These are phyloP conservation scores for Podocnemis expansa DNA, from an alignment of 2,113 vertebrate genomes.

Conservation along the genomic window DNA sequence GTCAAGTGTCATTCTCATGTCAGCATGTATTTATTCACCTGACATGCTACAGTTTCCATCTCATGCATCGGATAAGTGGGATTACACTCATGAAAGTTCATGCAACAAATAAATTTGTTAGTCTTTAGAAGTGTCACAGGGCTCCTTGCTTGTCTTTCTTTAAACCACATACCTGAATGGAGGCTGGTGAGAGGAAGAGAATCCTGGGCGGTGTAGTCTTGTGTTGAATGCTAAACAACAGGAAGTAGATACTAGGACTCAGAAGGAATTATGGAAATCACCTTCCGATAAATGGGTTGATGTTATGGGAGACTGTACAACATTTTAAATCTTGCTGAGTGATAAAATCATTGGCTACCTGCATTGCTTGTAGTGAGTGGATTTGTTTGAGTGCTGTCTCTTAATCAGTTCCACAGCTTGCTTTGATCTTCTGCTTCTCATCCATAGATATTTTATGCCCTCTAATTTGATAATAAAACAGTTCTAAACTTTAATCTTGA, in stretches of 20 bases:
- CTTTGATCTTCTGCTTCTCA: background rate
- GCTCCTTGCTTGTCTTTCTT: too few species aligned
- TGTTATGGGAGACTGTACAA: background rate
- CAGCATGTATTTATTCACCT: too few species aligned
- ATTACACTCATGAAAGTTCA: too few species aligned
- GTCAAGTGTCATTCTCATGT: too few species aligned
- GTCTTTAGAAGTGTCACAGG: too few species aligned
- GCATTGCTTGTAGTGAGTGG: background rate
- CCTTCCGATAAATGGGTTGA: background rate
- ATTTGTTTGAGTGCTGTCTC: background rate
- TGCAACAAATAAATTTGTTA: too few species aligned
- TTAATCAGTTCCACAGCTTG: background rate
- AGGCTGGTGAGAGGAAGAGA: background rate
- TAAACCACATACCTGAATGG: background rate
- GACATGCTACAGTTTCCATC: too few species aligned
- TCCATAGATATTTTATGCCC: background rate
- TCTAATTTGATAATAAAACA: background rate
- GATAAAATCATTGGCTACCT: background rate
- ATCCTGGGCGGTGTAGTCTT: background rate
- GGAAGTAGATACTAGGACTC: fast-evolving
- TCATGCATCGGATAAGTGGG: too few species aligned
- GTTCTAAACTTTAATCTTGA: background rate
- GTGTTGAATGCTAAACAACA: background rate
- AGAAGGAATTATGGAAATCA: background rate
- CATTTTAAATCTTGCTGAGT: background rate